These are phyloP conservation scores for Hyles vespertilio DNA, from an alignment of 1,140 invertebrate species.

Conservation along the genomic window DNA sequence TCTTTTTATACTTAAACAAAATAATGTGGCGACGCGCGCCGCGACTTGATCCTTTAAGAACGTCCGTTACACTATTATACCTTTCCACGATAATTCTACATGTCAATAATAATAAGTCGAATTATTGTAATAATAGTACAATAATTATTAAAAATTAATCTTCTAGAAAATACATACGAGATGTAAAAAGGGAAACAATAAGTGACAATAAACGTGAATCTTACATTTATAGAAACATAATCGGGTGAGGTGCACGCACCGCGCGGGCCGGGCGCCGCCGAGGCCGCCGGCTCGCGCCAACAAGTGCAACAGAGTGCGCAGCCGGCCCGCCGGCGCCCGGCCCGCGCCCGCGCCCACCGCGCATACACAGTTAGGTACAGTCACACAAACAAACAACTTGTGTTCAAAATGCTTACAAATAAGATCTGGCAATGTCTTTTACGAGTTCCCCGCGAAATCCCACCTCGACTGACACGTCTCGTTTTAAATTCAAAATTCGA, in stretches of 20 bases:
- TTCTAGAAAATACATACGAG: constrained; percentile 65
- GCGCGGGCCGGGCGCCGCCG: constrained; percentile 8
- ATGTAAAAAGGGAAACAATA: constrained; percentile 64
- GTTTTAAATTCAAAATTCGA: constrained; percentile 14
- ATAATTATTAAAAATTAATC: constrained; percentile 65
- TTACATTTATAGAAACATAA: constrained; percentile 49
- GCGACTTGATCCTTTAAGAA: constrained; percentile 23
- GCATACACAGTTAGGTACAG: constrained; percentile 44
- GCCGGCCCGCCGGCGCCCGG: constrained; percentile 3
- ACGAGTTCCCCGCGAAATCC: constrained; percentile 29
- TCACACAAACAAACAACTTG: constrained; percentile 64
- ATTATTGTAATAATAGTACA: constrained; percentile 68
- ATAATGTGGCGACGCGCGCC: constrained; percentile 11
- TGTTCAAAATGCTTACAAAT: constrained; percentile 58
- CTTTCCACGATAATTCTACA: constrained; percentile 59
- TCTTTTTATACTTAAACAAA: constrained; percentile 48
- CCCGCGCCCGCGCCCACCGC: constrained; percentile 27
- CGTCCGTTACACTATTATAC: constrained; percentile 37
- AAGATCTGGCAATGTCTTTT: constrained; percentile 66
- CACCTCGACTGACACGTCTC: constrained; percentile 14
- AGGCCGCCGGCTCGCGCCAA: constrained; percentile 4
- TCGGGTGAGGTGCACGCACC: constrained; percentile 26
- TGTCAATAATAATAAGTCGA: constrained; percentile 58
- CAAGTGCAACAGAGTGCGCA: constrained; percentile 14
- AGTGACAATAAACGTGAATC: constrained; percentile 59